Evolutionary conservation across 2,113 vertebrate species (phyloP).

Genomic region (Crotalus horridus): DNA sequence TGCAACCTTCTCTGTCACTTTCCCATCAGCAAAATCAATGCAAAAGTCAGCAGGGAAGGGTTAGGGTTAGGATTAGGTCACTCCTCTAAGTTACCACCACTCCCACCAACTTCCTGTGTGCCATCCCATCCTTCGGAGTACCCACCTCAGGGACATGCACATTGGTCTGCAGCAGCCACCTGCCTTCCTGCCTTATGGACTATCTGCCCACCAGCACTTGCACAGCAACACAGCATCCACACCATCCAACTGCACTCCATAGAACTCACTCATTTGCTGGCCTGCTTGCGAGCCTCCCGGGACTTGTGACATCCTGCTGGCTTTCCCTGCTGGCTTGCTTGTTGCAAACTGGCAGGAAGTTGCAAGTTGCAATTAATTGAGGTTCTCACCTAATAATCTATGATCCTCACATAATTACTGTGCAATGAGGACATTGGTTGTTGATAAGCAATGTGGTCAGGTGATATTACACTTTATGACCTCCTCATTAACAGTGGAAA

Average conservation of each 20-base stretch:
- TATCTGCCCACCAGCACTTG: neutral
- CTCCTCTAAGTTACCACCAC: neutral
- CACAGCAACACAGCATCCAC: neutral
- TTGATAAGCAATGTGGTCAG: neutral
- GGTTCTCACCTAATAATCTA: neutral
- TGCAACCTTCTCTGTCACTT: neutral
- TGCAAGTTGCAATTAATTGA: neutral
- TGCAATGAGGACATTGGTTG: neutral
- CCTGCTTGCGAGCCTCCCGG: neutral
- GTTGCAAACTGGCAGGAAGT: neutral
- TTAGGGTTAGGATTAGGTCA: neutral
- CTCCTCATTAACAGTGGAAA: neutral
- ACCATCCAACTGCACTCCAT: neutral
- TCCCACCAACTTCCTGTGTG: neutral
- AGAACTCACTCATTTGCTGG: neutral
- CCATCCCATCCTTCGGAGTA: neutral
- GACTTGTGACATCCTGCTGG: neutral
- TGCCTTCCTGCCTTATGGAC: neutral
- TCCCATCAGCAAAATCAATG: neutral
- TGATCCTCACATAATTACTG: neutral
- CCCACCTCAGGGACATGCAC: neutral
- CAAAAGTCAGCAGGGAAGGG: too few relatives aligned
- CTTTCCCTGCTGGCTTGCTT: neutral
- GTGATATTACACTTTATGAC: neutral
- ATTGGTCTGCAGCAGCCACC: too few relatives aligned